These are phyloP conservation scores for Poecile montanus DNA, from an alignment of 2,797 vertebrate genomes.

Conservation along the genomic window DNA sequence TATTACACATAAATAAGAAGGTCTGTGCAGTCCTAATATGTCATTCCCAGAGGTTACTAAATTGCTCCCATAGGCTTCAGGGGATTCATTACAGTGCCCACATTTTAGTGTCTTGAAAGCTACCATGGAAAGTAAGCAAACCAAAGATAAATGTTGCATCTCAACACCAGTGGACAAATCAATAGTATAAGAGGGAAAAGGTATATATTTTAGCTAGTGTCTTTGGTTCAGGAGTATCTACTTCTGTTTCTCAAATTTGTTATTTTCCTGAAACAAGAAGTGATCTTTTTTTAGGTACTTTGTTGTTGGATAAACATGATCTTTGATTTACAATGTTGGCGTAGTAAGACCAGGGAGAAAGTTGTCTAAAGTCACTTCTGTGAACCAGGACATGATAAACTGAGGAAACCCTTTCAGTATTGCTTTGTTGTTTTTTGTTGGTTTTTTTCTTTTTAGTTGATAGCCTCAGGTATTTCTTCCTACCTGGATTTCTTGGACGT, in stretches of 20 bases:
- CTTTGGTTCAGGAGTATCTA: neutral
- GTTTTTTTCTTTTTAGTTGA: neutral
- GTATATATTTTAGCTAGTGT: neutral
- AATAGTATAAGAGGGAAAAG: neutral
- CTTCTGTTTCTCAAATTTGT: neutral
- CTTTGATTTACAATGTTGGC: neutral
- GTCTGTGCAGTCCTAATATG: neutral
- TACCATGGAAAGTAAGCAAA: neutral
- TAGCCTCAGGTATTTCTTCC: neutral
- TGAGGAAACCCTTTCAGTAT: neutral
- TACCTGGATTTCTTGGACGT: conserved; percentile 14
- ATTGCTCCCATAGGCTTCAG: neutral
- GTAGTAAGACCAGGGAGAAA: neutral
- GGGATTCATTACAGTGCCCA: neutral
- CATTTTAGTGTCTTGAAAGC: neutral
- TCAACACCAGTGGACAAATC: neutral
- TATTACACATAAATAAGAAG: neutral
- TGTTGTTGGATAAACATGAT: neutral
- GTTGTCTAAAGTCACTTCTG: neutral
- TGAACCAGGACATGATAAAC: neutral
- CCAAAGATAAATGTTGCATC: neutral
- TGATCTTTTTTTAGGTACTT: neutral
- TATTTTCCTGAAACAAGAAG: neutral
- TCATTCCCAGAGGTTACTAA: neutral
- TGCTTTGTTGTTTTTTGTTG: neutral